phyloP scores from a whole-genome alignment of 2,797 vertebrate genomes.

The Poecile montanus region DNA sequence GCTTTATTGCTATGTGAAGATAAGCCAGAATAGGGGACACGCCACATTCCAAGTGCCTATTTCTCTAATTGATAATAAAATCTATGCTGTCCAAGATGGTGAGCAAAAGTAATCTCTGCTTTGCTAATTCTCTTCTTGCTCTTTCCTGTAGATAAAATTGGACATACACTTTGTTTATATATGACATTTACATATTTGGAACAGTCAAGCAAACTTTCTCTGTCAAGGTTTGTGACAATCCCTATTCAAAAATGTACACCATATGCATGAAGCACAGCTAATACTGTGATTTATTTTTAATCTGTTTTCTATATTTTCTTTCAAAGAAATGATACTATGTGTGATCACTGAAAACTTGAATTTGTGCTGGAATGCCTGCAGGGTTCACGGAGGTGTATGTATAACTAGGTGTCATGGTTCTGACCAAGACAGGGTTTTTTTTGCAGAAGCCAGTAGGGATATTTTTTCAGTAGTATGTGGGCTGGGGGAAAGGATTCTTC shows the following conservation, averaged over 20 bases:
- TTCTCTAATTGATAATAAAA: conserved; percentile 63
- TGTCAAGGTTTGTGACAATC: background rate
- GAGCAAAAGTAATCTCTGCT: conserved; percentile 15
- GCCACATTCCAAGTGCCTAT: background rate
- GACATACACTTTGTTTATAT: background rate
- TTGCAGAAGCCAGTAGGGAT: background rate
- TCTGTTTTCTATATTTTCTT: background rate
- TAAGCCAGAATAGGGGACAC: conserved; percentile 46
- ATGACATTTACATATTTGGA: conserved; percentile 1
- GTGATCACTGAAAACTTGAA: background rate
- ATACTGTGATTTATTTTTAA: background rate
- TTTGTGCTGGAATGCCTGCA: background rate
- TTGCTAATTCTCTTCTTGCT: conserved; percentile 12
- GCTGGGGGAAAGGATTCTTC: background rate
- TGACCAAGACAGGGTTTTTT: background rate
- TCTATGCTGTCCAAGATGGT: background rate
- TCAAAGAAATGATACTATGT: background rate
- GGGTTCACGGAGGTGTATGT: background rate
- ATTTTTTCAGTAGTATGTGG: background rate
- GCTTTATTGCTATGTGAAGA: conserved; percentile 59
- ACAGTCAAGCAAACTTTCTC: background rate
- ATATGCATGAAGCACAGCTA: background rate
- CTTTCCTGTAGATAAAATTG: conserved; percentile 8
- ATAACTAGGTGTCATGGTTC: fast-evolving
- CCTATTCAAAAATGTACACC: background rate